Evolutionary conservation across 2,113 vertebrate species (phyloP).

Genomic region (Crocuta crocuta): DNA sequence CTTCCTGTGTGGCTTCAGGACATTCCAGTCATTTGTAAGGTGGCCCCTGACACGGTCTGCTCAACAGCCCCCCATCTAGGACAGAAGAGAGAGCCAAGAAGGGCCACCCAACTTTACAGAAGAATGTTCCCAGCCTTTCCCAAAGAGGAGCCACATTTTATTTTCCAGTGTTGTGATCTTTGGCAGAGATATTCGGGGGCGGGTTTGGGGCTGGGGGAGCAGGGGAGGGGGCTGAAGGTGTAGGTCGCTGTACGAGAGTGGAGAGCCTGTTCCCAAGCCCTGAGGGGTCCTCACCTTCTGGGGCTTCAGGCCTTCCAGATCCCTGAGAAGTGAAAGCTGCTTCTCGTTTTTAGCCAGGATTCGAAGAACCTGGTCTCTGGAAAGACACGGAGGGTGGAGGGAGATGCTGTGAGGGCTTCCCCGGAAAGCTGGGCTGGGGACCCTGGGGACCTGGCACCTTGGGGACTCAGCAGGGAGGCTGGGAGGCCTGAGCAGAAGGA

Average conservation of each 20-base stretch:
- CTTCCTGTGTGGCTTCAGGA: background rate
- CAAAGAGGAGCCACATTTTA: background rate
- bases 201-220: background rate
- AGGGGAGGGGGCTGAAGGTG: background rate
- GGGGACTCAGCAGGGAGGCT: background rate
- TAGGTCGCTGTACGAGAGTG: background rate
- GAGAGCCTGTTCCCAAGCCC: background rate
- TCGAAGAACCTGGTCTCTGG: constrained; percentile 95
- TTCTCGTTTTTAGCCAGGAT: constrained; percentile 83
- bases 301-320: constrained; percentile 83
- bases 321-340: constrained; percentile 87
- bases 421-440: background rate
- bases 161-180: background rate
- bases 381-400: constrained; percentile 33
- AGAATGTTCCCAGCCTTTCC: background rate
- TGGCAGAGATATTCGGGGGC: background rate
- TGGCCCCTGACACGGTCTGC: background rate
- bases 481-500: background rate
- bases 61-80: background rate
- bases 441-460: too few species aligned
- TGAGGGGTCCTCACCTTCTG: constrained; percentile 87
- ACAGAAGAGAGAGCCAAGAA: background rate
- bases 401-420: background rate
- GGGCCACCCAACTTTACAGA: background rate
- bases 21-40: background rate